phyloP scores from a whole-genome alignment of 2,888 invertebrate species.

The Helobdella robusta region DNA sequence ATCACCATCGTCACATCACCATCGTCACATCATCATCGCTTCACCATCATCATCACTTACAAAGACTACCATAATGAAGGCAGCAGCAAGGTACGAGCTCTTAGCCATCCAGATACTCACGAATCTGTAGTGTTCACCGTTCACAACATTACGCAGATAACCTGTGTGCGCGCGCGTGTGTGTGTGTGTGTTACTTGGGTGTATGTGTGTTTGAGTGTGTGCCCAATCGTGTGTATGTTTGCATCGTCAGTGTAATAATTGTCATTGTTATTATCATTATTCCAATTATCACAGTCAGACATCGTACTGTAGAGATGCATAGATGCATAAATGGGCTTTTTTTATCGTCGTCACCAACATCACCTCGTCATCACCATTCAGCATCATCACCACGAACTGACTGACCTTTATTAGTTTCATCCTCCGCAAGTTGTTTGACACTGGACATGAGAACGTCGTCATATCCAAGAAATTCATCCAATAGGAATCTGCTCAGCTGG shows the following conservation, averaged over 20 bases:
- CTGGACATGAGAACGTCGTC: constrained; percentile 94
- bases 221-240: not conserved
- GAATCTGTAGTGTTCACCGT: constrained; percentile 95
- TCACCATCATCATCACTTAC: constrained; percentile 61
- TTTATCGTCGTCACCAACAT: not conserved
- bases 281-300: no score
- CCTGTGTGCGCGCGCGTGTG: constrained; percentile 39
- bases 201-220: no score
- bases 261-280: not conserved
- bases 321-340: no score
- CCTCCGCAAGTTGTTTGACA: constrained; percentile 84
- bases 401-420: constrained; percentile 84
- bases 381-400: not conserved
- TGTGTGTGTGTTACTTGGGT: not conserved
- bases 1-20: no score
- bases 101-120: constrained; percentile 93
- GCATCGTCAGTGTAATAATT: not conserved
- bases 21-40: no score
- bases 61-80: constrained; percentile 94
- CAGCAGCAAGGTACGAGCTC: constrained; percentile 85
- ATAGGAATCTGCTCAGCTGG: constrained; percentile 73
- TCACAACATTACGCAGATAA: constrained; percentile 73
- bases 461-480: constrained; percentile 87
- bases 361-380: not conserved
- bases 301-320: no score